phyloP scores from a whole-genome alignment of 2,797 vertebrate species.

The Bradypodion pumilum region DNA sequence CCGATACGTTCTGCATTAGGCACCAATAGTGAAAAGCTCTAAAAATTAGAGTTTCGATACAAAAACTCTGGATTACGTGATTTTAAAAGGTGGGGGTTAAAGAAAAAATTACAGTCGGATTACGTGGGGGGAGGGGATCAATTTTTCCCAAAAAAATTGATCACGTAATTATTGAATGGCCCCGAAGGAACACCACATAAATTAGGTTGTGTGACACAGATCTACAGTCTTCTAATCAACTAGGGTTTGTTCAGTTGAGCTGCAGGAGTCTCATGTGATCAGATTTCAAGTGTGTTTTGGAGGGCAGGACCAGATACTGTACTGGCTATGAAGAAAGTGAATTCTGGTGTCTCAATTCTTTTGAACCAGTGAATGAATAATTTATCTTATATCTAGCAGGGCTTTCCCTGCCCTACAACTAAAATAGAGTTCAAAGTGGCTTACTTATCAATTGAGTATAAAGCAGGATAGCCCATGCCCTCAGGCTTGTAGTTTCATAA shows the following conservation, averaged over 20 bases:
- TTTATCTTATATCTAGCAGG: not conserved
- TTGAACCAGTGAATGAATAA: not conserved
- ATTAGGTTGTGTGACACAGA: not conserved
- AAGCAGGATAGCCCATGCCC: not conserved
- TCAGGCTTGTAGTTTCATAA: not conserved
- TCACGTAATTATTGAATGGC: too few species aligned
- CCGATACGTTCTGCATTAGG: too few species aligned
- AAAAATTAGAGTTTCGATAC: too few species aligned
- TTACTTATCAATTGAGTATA: not conserved
- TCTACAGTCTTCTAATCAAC: not conserved
- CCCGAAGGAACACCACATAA: not conserved
- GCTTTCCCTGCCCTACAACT: not conserved
- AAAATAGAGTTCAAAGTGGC: not conserved
- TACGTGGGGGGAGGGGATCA: too few species aligned
- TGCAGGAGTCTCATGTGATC: not conserved
- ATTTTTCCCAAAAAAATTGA: too few species aligned
- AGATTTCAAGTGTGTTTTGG: not conserved
- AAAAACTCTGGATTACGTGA: too few species aligned
- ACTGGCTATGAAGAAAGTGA: not conserved
- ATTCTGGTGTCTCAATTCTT: not conserved
- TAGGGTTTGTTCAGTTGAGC: too few species aligned
- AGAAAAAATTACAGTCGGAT: too few species aligned
- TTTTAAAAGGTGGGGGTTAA: too few species aligned
- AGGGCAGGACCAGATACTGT: not conserved
- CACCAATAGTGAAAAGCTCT: too few species aligned